These are phyloP conservation scores for Geothlypis trichas DNA, from an alignment of 2,113 vertebrate genomes.

Conservation along the genomic window DNA sequence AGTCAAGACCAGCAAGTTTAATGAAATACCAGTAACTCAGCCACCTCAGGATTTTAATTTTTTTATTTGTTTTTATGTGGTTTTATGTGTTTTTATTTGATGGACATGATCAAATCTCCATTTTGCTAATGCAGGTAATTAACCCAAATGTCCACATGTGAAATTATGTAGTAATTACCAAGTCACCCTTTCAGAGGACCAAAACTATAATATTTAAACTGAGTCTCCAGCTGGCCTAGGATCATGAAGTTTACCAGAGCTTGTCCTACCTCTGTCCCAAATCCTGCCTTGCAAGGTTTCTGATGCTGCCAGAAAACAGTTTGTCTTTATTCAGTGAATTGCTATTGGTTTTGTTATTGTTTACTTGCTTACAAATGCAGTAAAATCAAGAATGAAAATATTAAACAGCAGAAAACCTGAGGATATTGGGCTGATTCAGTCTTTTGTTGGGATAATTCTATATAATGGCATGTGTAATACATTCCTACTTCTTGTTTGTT, in stretches of 20 bases:
- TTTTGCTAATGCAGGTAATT: background rate
- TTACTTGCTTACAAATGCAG: background rate
- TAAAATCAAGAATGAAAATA: background rate
- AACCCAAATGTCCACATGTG: background rate
- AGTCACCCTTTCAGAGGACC: background rate
- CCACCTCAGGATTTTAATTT: background rate
- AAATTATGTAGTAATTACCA: background rate
- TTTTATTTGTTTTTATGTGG: too few species aligned
- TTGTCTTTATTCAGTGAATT: background rate
- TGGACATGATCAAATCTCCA: background rate
- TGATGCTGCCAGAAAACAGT: background rate
- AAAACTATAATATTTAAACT: background rate
- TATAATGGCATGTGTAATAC: background rate
- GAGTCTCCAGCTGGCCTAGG: background rate
- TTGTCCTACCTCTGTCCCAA: background rate
- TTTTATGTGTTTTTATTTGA: background rate
- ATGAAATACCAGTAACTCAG: background rate
- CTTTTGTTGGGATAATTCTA: background rate
- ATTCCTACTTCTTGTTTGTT: background rate
- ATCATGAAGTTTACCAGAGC: background rate
- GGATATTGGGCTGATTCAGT: background rate
- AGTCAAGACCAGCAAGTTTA: background rate
- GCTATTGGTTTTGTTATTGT: background rate
- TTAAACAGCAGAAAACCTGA: background rate
- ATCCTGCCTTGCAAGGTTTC: background rate